Evolutionary conservation across 2,888 invertebrate species (phyloP).

Genomic region (Silvanus unidentatus): DNA sequence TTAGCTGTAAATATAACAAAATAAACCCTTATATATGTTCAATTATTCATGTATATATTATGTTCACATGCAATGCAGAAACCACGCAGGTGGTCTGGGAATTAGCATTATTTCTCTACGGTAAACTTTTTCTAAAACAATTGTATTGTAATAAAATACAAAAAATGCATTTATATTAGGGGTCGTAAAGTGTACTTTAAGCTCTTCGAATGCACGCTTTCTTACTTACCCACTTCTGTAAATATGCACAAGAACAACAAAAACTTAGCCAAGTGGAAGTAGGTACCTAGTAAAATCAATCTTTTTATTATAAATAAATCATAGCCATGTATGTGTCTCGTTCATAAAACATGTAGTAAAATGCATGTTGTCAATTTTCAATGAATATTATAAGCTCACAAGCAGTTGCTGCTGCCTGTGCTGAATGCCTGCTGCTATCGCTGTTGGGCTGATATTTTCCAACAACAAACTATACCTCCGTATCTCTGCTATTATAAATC

Average conservation of each 20-base stretch:
- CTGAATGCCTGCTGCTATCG: no score
- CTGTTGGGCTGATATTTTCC: no score
- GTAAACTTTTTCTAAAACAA: slow-evolving; percentile 22
- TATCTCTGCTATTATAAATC: no score
- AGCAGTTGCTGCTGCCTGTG: no score
- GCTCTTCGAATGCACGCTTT: slow-evolving; percentile 13
- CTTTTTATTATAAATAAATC: slow-evolving; percentile 18
- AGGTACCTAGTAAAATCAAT: slow-evolving; percentile 12
- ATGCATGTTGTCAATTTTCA: slow-evolving; percentile 2
- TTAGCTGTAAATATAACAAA: slow-evolving; percentile 22
- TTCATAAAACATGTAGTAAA: slow-evolving; percentile 1
- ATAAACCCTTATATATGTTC: slow-evolving; percentile 21
- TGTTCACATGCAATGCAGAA: slow-evolving; percentile 21
- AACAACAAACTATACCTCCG: no score
- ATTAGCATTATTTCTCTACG: slow-evolving; percentile 20
- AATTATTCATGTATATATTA: slow-evolving; percentile 23
- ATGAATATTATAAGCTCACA: no score
- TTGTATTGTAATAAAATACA: slow-evolving; percentile 18
- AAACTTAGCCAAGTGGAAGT: no score
- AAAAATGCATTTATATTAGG: slow-evolving; percentile 21
- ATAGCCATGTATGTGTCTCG: no score
- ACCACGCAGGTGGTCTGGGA: slow-evolving; percentile 23
- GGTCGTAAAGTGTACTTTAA: slow-evolving; percentile 19
- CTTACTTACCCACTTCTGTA: slow-evolving; percentile 2
- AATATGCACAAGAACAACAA: background rate